phyloP scores from a whole-genome alignment of 92 coral and sea anemone species.

The Zoanthus sociatus region DNA sequence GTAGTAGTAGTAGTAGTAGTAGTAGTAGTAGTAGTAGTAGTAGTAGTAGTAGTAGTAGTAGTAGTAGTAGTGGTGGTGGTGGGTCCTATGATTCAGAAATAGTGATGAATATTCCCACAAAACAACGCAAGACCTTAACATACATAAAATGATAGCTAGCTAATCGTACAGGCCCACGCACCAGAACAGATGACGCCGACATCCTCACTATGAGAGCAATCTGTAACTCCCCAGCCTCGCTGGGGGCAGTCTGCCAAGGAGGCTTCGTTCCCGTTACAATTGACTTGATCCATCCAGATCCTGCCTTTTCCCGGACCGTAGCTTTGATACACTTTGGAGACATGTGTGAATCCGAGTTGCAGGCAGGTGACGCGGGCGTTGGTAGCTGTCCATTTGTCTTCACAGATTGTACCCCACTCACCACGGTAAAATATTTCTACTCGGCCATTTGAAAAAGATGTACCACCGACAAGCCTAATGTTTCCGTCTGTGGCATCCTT shows the following conservation, averaged over 20 bases:
- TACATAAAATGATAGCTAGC: too few relatives aligned
- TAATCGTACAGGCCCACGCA: not conserved
- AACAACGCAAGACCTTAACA: too few relatives aligned
- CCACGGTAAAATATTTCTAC: constrained; percentile 85
- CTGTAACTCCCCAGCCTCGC: constrained; percentile 60
- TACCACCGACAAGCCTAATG: constrained; percentile 76
- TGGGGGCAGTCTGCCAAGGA: constrained; percentile 59
- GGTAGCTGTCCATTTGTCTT: constrained; percentile 64
- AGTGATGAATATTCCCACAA: too few relatives aligned
- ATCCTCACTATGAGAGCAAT: constrained; percentile 74
- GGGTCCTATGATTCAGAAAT: too few relatives aligned
- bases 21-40: too few relatives aligned
- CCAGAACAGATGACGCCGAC: constrained; percentile 89
- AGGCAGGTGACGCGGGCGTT: constrained; percentile 81
- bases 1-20: too few relatives aligned
- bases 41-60: too few relatives aligned
- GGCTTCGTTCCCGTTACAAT: constrained; percentile 72
- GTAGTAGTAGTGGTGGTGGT: too few relatives aligned
- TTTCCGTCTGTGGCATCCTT: constrained; percentile 81
- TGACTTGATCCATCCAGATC: constrained; percentile 73
- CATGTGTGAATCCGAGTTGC: constrained; percentile 86
- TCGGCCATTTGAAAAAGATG: constrained; percentile 79
- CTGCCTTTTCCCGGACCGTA: constrained; percentile 86
- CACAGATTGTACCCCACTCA: constrained; percentile 93
- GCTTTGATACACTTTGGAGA: constrained; percentile 60